These are phyloP conservation scores for Macrocentrus cingulum DNA, from an alignment of 1,140 invertebrate species.

Conservation along the genomic window DNA sequence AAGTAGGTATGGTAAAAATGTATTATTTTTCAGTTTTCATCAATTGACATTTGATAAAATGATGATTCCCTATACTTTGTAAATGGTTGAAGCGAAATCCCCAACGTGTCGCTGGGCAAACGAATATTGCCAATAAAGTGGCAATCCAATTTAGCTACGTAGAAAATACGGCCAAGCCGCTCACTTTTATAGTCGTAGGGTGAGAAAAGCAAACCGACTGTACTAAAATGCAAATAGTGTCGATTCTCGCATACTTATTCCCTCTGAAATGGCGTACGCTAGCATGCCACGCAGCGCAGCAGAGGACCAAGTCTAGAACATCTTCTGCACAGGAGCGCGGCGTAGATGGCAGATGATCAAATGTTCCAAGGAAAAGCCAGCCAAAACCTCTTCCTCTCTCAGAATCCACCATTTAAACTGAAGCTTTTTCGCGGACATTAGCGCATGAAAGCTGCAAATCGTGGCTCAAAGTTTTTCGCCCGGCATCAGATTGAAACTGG, in stretches of 20 bases:
- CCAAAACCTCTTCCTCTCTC: too few species aligned
- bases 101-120: slow-evolving; percentile 33
- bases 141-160: slow-evolving; percentile 41
- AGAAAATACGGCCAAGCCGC: slow-evolving; percentile 27
- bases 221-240: slow-evolving; percentile 27
- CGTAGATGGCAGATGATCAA: too few species aligned
- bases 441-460: slow-evolving; percentile 22
- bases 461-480: slow-evolving; percentile 21
- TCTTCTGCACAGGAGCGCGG: too few species aligned
- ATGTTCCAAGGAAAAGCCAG: too few species aligned
- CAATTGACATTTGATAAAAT: too few species aligned
- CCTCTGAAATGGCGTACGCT: not conserved
- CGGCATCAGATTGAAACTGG: slow-evolving; percentile 26
- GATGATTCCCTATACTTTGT: too few species aligned
- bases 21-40: too few species aligned
- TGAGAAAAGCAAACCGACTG: slow-evolving; percentile 10
- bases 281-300: too few species aligned
- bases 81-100: not conserved
- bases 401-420: too few species aligned
- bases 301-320: too few species aligned
- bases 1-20: too few species aligned
- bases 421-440: too few species aligned
- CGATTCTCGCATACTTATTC: slow-evolving; percentile 21
- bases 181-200: slow-evolving; percentile 23
- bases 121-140: slow-evolving; percentile 44